A percentile compares a stretch with the other conserved stretches of the same genome.
phyloP scores from a whole-genome alignment of 2,888 invertebrate species.

The Eupithecia abbreviata region DNA sequence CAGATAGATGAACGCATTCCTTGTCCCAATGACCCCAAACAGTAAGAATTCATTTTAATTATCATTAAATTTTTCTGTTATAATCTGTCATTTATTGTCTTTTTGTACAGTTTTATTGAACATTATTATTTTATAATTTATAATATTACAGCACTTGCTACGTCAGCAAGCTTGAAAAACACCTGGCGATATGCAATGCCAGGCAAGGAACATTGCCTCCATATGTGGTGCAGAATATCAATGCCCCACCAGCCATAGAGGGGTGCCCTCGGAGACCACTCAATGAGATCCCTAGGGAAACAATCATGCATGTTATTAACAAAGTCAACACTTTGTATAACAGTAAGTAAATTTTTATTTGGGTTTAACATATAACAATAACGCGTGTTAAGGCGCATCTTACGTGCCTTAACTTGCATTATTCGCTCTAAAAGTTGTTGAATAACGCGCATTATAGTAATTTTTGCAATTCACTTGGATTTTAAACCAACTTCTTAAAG shows the following conservation, averaged over 20 bases:
- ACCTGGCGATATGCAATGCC: conserved; percentile 89
- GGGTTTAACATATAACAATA: too few species aligned
- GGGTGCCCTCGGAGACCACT: conserved; percentile 57
- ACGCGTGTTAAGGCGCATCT: too few species aligned
- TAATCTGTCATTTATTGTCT: not conserved
- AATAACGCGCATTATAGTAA: too few species aligned
- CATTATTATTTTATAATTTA: not conserved
- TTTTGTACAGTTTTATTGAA: not conserved
- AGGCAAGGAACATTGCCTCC: conserved; percentile 77
- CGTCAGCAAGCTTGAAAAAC: conserved; percentile 86
- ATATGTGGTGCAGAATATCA: conserved; percentile 83
- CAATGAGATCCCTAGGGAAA: conserved; percentile 58
- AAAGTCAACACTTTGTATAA: conserved; percentile 73
- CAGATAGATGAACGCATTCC: conserved; percentile 82
- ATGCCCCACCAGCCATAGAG: conserved; percentile 55
- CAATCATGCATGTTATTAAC: conserved; percentile 61
- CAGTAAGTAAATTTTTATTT: conserved; percentile 58
- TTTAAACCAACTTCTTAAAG: too few species aligned
- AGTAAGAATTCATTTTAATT: conserved; percentile 70
- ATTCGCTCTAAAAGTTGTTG: too few species aligned
- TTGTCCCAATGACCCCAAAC: conserved; percentile 89
- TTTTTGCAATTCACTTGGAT: too few species aligned
- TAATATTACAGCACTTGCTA: conserved; percentile 84
- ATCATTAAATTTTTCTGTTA: not conserved
- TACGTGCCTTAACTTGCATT: too few species aligned